phyloP scores from a whole-genome alignment of 2,113 vertebrate species.

The Archilochus colubris region DNA sequence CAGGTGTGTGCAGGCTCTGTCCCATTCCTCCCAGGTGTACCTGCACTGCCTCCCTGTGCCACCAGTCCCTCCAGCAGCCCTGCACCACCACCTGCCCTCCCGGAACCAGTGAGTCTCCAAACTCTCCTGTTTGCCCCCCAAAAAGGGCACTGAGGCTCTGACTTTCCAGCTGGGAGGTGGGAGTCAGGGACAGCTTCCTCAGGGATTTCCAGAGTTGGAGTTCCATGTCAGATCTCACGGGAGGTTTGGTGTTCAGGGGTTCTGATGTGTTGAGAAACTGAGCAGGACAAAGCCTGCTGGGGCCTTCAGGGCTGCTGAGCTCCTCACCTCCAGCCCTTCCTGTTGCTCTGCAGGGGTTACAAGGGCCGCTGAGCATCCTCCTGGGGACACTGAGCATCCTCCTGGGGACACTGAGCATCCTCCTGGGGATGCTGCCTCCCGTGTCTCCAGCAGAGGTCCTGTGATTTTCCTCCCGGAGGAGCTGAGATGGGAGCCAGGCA shows the following conservation, averaged over 20 bases:
- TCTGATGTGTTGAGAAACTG: background rate
- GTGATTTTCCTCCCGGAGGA: conserved; percentile 61
- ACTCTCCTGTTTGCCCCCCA: background rate
- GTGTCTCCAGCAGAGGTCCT: conserved; percentile 54
- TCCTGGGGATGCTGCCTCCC: background rate
- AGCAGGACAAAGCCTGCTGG: background rate
- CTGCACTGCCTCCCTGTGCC: conserved; percentile 66
- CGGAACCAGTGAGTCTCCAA: conserved; percentile 23
- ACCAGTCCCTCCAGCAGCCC: background rate
- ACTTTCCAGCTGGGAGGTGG: background rate
- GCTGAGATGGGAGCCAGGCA: background rate
- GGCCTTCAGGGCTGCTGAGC: background rate
- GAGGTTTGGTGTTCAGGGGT: background rate
- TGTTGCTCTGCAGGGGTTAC: conserved; percentile 9
- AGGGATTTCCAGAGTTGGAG: background rate
- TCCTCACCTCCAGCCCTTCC: background rate
- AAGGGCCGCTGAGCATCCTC: background rate
- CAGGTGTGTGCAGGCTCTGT: background rate
- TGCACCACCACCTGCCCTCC: conserved; percentile 24
- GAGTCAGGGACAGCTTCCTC: background rate
- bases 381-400: too few relatives aligned
- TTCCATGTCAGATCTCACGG: too few relatives aligned
- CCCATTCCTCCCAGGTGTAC: conserved; percentile 24
- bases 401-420: background rate
- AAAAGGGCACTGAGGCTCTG: background rate